Evolutionary conservation across 2,113 vertebrate genomes (phyloP), one percentile per base, ranked within the genome.

Genomic region (Serinus canaria): DNA sequence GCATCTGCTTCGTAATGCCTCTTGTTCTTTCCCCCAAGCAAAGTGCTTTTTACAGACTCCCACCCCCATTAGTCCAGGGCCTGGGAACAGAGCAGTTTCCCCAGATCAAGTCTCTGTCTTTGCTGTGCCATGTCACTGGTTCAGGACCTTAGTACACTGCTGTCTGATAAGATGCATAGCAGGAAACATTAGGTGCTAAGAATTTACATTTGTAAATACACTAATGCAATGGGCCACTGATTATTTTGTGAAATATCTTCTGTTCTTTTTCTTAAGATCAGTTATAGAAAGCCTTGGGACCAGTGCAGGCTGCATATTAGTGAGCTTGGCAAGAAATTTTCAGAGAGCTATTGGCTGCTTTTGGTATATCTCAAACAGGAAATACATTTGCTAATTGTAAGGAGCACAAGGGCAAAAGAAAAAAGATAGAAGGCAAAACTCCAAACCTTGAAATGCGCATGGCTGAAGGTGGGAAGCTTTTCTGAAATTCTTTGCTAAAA

Each of bases 1-100:
- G 97, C 98, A 97, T 98, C 97, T 98, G 97, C 94, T 98, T 97
- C 86, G 90, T 91, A 97, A 96, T 91, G 91, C 82, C 79, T 92
- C 82, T 87, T 93, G 44, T 59, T 96, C 86, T 52, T 83, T 49
- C 10, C 60, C n/a, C 15, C 75, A 66, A 44, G 79, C 69, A 92
- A 95, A 93, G 95, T 82, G 77, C 90, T 96, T 84, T 96, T 97
- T 97, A 93, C 83, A 96, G 92, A 95, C 83, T 87, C 89, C 89
- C 89, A 95, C 80, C 94, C 95, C 94, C 63, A 19, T 96, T 91
- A 83, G 82, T 58, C 88, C 75, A 89, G 97, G 94, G 97, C 97
- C 97, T 98, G 97, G 97, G 98, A 98, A 98, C 95, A 85, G 94
- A 83, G 83, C 64, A 66, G 78, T 82, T 95, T 92, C 88, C 82